Percentiles rank a stretch among this genome's conserved stretches.
Evolutionary conservation across 2,888 invertebrate genomes (phyloP).

Genomic region (Agriopis marginaria): DNA sequence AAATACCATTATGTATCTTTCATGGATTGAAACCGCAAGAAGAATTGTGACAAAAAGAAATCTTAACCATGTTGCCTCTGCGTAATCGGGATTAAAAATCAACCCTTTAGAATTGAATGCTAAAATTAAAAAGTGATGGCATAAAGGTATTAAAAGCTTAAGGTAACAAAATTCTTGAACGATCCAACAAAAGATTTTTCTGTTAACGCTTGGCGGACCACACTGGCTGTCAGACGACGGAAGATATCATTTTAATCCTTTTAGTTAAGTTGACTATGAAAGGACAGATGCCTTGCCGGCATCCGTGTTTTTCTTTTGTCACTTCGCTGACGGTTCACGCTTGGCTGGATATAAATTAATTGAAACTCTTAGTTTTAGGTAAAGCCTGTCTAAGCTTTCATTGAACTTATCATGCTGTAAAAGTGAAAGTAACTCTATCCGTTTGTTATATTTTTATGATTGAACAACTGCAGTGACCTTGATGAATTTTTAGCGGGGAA

Average conservation of each 20-base stretch:
- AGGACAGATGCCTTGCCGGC: slow-evolving; percentile 80
- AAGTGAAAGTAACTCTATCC: neutral
- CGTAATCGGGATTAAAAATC: slow-evolving; percentile 78
- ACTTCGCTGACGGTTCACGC: slow-evolving; percentile 64
- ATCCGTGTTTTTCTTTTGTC: slow-evolving; percentile 79
- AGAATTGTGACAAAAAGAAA: slow-evolving; percentile 69
- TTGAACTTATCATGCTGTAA: neutral
- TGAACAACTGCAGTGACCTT: neutral
- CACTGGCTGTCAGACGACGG: slow-evolving; percentile 83
- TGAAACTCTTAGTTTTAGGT: slow-evolving; percentile 55
- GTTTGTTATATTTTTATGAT: neutral
- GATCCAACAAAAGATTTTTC: slow-evolving; percentile 75
- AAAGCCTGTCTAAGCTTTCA: neutral
- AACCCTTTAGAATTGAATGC: slow-evolving; percentile 77
- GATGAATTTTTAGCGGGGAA: neutral
- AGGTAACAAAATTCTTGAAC: slow-evolving; percentile 78
- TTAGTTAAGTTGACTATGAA: slow-evolving; percentile 86
- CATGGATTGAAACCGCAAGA: slow-evolving; percentile 67
- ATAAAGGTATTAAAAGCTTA: slow-evolving; percentile 85
- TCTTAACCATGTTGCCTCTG: slow-evolving; percentile 69
- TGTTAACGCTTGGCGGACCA: slow-evolving; percentile 83
- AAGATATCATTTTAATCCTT: slow-evolving; percentile 86
- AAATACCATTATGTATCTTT: slow-evolving; percentile 53
- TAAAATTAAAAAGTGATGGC: slow-evolving; percentile 83
- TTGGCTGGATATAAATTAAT: slow-evolving; percentile 65